These are phyloP conservation scores for Chrysemys picta DNA, from an alignment of 2,113 vertebrate species.

Conservation along the genomic window DNA sequence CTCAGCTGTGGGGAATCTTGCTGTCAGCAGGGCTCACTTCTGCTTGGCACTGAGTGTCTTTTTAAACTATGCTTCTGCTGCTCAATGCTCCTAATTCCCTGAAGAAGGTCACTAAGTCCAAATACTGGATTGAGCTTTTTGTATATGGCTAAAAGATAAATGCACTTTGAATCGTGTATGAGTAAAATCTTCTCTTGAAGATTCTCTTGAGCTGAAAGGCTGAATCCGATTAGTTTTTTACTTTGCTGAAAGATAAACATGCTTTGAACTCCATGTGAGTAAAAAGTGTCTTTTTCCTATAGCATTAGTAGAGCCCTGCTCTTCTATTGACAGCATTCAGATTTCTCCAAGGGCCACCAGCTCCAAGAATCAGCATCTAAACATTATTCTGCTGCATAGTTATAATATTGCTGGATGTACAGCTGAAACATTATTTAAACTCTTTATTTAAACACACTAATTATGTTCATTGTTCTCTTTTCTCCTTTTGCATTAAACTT, in stretches of 20 bases:
- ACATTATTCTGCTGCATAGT: neutral
- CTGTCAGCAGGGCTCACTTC: neutral
- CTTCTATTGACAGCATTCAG: neutral
- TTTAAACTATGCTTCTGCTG: constrained; percentile 23
- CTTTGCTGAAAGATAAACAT: neutral
- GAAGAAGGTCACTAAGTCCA: neutral
- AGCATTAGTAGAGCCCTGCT: neutral
- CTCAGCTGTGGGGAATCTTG: neutral
- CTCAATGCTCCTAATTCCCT: neutral
- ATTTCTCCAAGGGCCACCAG: neutral
- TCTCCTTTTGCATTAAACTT: neutral
- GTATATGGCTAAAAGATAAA: constrained; percentile 27
- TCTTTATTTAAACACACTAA: neutral
- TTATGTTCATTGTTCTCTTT: neutral
- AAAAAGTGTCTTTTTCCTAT: neutral
- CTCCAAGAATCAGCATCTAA: neutral
- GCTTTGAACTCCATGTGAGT: neutral
- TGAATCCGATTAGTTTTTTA: constrained; percentile 19
- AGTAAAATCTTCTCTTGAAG: constrained; percentile 5
- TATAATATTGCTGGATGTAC: neutral
- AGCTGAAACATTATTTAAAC: neutral
- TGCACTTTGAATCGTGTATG: neutral
- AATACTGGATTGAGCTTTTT: neutral
- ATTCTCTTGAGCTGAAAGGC: neutral
- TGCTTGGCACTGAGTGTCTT: neutral